Conservation (phyloP, 2,888 invertebrate genomes). For the Agriopis leucophaearia region DNA sequence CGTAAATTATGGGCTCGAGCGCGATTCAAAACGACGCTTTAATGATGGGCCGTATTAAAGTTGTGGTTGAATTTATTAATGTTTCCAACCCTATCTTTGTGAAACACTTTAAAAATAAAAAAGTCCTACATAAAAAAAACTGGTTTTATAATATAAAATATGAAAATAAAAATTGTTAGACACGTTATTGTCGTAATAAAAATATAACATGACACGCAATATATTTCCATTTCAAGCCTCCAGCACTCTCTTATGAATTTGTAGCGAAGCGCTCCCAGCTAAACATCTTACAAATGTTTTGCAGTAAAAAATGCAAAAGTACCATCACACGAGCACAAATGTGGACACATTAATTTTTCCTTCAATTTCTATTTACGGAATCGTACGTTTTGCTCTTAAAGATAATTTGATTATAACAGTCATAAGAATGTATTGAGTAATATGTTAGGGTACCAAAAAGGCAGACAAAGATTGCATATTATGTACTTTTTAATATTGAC, state of each 20-base stretch:
- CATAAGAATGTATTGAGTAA: not conserved
- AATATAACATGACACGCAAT: constrained; percentile 17
- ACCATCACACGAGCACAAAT: constrained; percentile 12
- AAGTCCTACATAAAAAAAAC: not conserved
- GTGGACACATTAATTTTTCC: constrained; percentile 17
- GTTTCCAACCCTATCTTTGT: constrained; percentile 6
- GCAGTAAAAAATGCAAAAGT: constrained; percentile 13
- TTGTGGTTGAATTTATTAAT: constrained; percentile 23
- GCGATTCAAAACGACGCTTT: constrained; percentile 41
- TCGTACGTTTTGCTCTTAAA: not conserved
- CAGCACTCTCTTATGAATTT: constrained; percentile 18
- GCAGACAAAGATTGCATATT: not conserved
- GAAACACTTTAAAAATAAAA: not conserved
- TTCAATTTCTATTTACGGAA: constrained; percentile 21
- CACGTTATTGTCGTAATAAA: constrained; percentile 15
- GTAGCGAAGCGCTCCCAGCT: constrained; percentile 21
- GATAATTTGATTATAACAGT: not conserved
- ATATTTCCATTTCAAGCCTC: constrained; percentile 16
- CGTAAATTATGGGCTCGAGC: constrained; percentile 45
- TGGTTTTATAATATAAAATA: not conserved
- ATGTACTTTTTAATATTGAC: no score
- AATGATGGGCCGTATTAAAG: constrained; percentile 37
- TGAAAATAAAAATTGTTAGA: not conserved
- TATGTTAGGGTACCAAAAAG: no score
- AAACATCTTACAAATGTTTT: constrained; percentile 33